A percentile compares a stretch with the other conserved stretches of the same genome.
phyloP scores from a whole-genome alignment of 2,797 vertebrate species.

The Acrocephalus scirpaceus region DNA sequence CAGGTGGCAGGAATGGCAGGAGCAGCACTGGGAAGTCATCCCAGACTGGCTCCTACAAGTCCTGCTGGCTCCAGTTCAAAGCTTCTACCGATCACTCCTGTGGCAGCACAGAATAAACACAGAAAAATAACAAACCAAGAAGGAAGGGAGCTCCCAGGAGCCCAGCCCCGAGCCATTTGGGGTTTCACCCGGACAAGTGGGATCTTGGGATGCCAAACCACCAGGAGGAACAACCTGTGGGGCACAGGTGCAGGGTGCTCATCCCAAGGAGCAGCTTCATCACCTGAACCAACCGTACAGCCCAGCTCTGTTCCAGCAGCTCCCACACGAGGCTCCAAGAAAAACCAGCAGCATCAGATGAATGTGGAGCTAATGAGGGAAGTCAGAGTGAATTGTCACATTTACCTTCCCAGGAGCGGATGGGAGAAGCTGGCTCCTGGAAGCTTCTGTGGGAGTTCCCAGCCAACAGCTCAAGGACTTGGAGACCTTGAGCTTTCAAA shows the following conservation, averaged over 20 bases:
- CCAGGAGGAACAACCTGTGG: background rate
- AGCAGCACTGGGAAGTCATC: background rate
- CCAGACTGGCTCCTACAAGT: background rate
- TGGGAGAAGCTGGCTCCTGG: constrained; percentile 11
- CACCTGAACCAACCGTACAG: background rate
- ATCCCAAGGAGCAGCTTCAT: background rate
- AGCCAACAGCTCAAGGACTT: constrained; percentile 1
- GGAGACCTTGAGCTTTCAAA: background rate
- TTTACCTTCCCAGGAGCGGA: background rate
- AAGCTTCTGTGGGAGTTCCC: background rate
- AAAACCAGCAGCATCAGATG: background rate
- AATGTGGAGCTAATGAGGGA: background rate
- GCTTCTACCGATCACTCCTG: background rate
- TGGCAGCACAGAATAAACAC: background rate
- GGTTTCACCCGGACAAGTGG: background rate
- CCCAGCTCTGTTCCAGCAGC: background rate
- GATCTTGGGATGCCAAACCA: background rate
- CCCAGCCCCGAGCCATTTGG: background rate
- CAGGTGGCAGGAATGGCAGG: constrained; percentile 11
- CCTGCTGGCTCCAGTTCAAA: background rate
- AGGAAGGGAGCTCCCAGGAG: background rate
- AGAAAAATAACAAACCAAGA: background rate
- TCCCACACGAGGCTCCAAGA: background rate
- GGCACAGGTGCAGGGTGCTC: background rate
- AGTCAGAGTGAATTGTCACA: background rate